Conservation (phyloP, 2,888 invertebrate genomes). For the Erebia aethiops region DNA sequence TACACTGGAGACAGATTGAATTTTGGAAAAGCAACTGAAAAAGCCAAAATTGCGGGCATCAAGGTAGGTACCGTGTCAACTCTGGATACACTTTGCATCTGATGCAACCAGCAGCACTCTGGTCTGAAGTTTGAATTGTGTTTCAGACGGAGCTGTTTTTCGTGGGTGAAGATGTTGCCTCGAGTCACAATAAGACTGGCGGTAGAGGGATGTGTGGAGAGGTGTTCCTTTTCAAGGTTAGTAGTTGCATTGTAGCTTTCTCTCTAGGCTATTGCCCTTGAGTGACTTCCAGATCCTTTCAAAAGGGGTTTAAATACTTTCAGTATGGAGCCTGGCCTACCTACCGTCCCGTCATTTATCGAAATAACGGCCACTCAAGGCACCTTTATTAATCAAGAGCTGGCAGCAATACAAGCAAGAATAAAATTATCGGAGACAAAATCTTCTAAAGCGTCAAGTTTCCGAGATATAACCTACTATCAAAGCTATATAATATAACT, state of each 20-base stretch:
- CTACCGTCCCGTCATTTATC: no score
- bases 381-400: no score
- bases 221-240: conserved; percentile 81
- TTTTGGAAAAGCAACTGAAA: conserved; percentile 91
- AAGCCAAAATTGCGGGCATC: conserved; percentile 84
- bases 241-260: background rate
- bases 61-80: conserved; percentile 57
- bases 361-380: no score
- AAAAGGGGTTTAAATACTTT: no score
- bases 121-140: background rate
- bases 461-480: no score
- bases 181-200: conserved; percentile 80
- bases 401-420: no score
- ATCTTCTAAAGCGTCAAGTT: no score
- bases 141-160: conserved; percentile 80
- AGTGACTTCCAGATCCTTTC: no score
- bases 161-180: conserved; percentile 88
- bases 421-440: no score
- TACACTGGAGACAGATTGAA: conserved; percentile 91
- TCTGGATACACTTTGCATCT: background rate
- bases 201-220: conserved; percentile 86
- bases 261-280: no score
- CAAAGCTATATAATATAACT: no score
- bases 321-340: no score
- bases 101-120: background rate